phyloP scores from a whole-genome alignment of 37 sponge, comb jelly and placozoan genomes.

The Spongilla lacustris region DNA sequence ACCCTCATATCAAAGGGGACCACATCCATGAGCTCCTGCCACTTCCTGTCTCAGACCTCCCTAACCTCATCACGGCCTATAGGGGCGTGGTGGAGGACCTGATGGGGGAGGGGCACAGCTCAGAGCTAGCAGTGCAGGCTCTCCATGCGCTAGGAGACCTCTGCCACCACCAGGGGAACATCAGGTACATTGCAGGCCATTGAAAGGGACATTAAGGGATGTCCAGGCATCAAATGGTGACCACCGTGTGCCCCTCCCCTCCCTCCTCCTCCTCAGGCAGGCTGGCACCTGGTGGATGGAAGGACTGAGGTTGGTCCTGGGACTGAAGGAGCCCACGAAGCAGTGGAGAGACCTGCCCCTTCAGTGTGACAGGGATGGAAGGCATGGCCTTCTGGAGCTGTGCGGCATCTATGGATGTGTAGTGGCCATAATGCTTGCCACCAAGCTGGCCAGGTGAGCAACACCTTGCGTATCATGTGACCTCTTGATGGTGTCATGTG shows the following conservation, averaged over 20 bases:
- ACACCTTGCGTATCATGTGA: too few relatives aligned
- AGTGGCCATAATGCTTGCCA: conserved; percentile 50
- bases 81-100: conserved; percentile 34
- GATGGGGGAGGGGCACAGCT: conserved; percentile 15
- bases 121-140: conserved; percentile 42
- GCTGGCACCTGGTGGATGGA: conserved; percentile 75
- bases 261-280: conserved; percentile 14
- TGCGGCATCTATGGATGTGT: conserved; percentile 77
- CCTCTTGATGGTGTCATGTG: too few relatives aligned
- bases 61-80: conserved; percentile 21
- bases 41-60: neutral
- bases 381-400: conserved; percentile 29
- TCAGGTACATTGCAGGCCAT: too few relatives aligned
- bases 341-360: conserved; percentile 39
- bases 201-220: too few relatives aligned
- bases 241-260: too few relatives aligned
- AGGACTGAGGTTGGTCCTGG: conserved; percentile 39
- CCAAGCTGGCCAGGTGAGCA: conserved; percentile 61
- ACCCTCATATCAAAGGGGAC: neutral
- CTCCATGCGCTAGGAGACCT: conserved; percentile 74
- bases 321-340: conserved; percentile 27
- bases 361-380: neutral
- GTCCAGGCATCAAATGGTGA: too few relatives aligned
- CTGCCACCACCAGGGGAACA: conserved; percentile 33
- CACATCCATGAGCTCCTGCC: conserved; percentile 17